Percentiles rank a stretch among this genome's conserved stretches.
Evolutionary conservation across 2,888 invertebrate species (phyloP).

Genomic region (Endotricha flammealis): DNA sequence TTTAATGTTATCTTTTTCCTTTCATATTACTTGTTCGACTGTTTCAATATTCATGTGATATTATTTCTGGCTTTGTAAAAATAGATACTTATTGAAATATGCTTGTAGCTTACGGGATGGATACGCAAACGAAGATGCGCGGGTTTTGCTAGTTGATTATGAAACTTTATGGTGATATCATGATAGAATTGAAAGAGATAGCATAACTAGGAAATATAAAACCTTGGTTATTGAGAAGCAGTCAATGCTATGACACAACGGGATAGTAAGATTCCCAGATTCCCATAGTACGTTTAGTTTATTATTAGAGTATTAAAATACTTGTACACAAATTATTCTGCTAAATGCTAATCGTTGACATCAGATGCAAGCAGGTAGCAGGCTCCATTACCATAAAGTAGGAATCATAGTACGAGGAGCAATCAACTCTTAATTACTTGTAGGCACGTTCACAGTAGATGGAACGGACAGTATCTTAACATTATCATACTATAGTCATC

Average conservation of each 20-base stretch:
- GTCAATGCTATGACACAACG: not conserved
- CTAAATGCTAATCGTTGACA: constrained; percentile 26
- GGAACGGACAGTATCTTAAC: too few species aligned
- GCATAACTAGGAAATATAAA: too few species aligned
- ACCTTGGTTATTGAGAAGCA: constrained; percentile 2
- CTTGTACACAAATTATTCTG: constrained; percentile 17
- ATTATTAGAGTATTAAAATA: constrained; percentile 25
- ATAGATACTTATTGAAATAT: too few species aligned
- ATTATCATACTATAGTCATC: too few species aligned
- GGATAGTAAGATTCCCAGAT: not conserved
- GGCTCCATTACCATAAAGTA: constrained; percentile 31
- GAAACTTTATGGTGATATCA: too few species aligned
- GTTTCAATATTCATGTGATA: constrained; percentile 19
- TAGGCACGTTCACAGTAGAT: too few species aligned
- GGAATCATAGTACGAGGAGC: constrained; percentile 27
- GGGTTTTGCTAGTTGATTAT: too few species aligned
- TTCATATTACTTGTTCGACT: constrained; percentile 16
- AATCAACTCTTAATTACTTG: constrained; percentile 40
- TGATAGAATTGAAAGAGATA: too few species aligned
- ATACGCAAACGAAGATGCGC: too few species aligned
- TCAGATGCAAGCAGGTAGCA: constrained; percentile 25
- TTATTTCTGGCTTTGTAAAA: constrained; percentile 15
- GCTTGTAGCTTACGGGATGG: too few species aligned
- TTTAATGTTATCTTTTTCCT: constrained; percentile 22
- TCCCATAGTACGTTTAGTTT: not conserved